A percentile compares a stretch with the other conserved stretches of the same genome.
Evolutionary conservation across 2,113 vertebrate species (phyloP).

Genomic region (Pollimyrus isidori): DNA sequence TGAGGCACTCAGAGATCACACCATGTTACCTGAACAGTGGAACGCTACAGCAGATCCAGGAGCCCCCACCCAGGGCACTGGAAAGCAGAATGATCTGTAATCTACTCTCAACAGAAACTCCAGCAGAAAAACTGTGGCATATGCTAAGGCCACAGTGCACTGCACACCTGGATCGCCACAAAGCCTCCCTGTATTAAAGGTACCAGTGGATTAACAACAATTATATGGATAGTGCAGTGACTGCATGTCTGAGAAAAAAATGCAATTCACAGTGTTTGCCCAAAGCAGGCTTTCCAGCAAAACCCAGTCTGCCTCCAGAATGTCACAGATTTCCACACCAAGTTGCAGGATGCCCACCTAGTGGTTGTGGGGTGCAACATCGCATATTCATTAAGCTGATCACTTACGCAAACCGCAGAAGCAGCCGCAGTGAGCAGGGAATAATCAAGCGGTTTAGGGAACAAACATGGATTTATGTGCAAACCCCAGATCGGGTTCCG

Average conservation of each 20-base stretch:
- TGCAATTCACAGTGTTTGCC: neutral
- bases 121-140: neutral
- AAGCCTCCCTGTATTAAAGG: neutral
- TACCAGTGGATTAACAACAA: neutral
- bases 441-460: neutral
- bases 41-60: neutral
- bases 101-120: neutral
- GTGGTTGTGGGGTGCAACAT: neutral
- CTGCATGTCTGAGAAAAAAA: neutral
- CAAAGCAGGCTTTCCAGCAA: neutral
- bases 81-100: neutral
- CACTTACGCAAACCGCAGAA: neutral
- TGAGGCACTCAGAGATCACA: neutral
- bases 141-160: neutral
- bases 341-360: neutral
- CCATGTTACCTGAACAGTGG: neutral
- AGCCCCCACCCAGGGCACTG: neutral
- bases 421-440: neutral
- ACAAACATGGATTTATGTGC: neutral
- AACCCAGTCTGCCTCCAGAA: neutral
- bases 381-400: neutral
- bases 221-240: neutral
- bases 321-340: neutral
- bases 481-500: neutral
- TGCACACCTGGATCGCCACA: neutral